Evolutionary conservation across 2,888 invertebrate genomes (phyloP), one percentile per base, ranked within the genome.

Genomic region (Biston stratarius): DNA sequence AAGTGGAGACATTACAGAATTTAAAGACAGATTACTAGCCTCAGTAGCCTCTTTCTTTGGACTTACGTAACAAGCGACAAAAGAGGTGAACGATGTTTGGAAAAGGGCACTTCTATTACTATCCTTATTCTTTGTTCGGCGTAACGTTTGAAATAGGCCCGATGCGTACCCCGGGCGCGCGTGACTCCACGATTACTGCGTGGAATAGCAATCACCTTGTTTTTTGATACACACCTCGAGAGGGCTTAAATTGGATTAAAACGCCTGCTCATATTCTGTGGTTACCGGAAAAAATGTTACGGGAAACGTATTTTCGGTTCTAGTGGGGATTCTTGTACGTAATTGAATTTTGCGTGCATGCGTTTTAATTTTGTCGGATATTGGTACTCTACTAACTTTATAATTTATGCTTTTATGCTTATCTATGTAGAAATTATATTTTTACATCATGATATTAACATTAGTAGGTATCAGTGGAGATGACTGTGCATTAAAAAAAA

Each of bases 131-230:
- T n/a, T n/a, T 68, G 71, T 61, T 62, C 76, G 70, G 73, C 74
- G 70, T 70, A 74, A 72, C 70, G 71, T 72, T 68, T 72, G 64
- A 74, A 74, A 74, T 73, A 75, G 76, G 75, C 73, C 66, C 72
- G 71, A 69, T 74, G 63, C 72, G 72, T 76, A 77, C 78, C 77
- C 73, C 62, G 73, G 62, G 48, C 58, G 74, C 62, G 78, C 80
- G 80, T 80, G 80, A 75, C 80, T 74, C 69, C 70, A 62, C 66
- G 61, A 64, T 59, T 59, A 77, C 70, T 73, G 74, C 72, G 66
- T 64, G 33, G 78, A 76, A 78, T 79, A 79, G 72, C 60, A 71
- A 71, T 64, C 67, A 55, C 63, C 61, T 53, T 61, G 64, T 61
- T 67, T 70, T 67, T 67, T 64, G 65, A 69, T 67, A 70, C 58